A percentile compares a stretch with the other conserved stretches of the same genome.
Conservation (phyloP, 2,113 vertebrate species). For the Onychostoma macrolepis region DNA sequence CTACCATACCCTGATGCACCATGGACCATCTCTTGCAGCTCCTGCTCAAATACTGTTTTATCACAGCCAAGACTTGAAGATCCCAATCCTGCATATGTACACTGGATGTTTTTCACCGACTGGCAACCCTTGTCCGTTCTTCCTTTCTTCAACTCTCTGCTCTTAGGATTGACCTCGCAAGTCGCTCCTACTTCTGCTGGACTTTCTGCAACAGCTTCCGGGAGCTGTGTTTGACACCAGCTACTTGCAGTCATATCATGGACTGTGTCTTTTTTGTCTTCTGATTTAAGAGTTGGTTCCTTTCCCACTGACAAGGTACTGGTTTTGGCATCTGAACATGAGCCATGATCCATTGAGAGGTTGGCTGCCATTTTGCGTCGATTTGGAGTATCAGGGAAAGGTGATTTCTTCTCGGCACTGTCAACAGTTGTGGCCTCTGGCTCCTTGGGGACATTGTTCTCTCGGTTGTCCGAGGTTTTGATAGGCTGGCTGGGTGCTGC, state of each 20-base stretch:
- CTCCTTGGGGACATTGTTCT: constrained; percentile 49
- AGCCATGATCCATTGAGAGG: constrained; percentile 55
- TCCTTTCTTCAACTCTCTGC: constrained; percentile 54
- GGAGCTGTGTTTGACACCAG: constrained; percentile 81
- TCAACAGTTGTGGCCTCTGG: constrained; percentile 36
- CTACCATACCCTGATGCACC: constrained; percentile 64
- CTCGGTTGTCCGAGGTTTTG: constrained; percentile 57
- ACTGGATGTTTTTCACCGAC: constrained; percentile 57
- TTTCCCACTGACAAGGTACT: constrained; percentile 56
- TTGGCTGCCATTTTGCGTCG: constrained; percentile 72
- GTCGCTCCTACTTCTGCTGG: constrained; percentile 61
- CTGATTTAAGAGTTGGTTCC: constrained; percentile 51
- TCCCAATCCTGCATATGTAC: constrained; percentile 65
- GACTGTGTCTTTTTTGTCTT: constrained; percentile 60
- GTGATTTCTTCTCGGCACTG: constrained; percentile 60
- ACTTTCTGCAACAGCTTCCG: constrained; percentile 76
- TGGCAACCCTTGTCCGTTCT: constrained; percentile 61
- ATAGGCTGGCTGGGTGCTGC: constrained; percentile 47
- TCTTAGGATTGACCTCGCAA: constrained; percentile 64
- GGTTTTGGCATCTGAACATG: constrained; percentile 21
- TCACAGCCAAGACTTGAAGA: constrained; percentile 72
- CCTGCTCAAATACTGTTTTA: constrained; percentile 62
- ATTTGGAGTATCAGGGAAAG: constrained; percentile 66
- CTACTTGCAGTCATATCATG: constrained; percentile 60
- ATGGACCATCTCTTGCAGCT: constrained; percentile 59